Conservation (phyloP, 2,888 invertebrate genomes). For the Patella pellucida region DNA sequence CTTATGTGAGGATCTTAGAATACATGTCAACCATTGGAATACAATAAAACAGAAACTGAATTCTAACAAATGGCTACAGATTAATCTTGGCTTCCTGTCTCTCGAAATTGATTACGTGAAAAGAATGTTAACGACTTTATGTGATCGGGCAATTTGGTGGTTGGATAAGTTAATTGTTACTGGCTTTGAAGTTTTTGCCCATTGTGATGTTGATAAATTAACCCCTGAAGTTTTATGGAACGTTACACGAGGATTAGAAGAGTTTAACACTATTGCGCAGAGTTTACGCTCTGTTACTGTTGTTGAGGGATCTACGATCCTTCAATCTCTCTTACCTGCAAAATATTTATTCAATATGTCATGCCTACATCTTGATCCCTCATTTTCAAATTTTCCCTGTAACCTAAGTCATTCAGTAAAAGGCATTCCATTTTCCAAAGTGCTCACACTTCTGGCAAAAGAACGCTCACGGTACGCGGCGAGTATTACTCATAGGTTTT, state of each 20-base stretch:
- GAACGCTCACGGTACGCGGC: slow-evolving; percentile 68
- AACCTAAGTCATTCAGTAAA: slow-evolving; percentile 49
- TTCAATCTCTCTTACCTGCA: slow-evolving; percentile 16
- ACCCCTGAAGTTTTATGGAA: slow-evolving; percentile 68
- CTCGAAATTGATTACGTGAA: slow-evolving; percentile 58
- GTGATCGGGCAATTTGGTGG: slow-evolving; percentile 63
- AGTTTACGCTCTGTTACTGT: slow-evolving; percentile 37
- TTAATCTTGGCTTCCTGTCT: slow-evolving; percentile 56
- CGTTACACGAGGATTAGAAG: slow-evolving; percentile 68
- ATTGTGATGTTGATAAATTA: slow-evolving; percentile 61
- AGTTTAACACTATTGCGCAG: slow-evolving; percentile 66
- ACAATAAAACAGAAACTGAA: slow-evolving; percentile 65
- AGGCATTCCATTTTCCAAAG: slow-evolving; percentile 60
- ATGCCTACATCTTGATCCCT: slow-evolving; percentile 30
- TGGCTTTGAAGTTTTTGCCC: slow-evolving; percentile 68
- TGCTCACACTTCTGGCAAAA: slow-evolving; percentile 62
- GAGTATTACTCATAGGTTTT: slow-evolving; percentile 63
- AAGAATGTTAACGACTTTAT: slow-evolving; percentile 48
- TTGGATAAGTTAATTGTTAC: slow-evolving; percentile 63
- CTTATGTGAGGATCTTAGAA: slow-evolving; percentile 67
- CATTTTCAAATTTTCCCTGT: slow-evolving; percentile 39
- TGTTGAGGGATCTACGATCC: slow-evolving; percentile 11
- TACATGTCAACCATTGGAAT: slow-evolving; percentile 68
- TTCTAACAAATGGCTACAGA: slow-evolving; percentile 61
- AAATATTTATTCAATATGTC: slow-evolving; percentile 6